Percentiles rank a stretch among this genome's conserved stretches.
Evolutionary conservation across 2,888 invertebrate species (phyloP).

Genomic region (Aleiodes alternator): DNA sequence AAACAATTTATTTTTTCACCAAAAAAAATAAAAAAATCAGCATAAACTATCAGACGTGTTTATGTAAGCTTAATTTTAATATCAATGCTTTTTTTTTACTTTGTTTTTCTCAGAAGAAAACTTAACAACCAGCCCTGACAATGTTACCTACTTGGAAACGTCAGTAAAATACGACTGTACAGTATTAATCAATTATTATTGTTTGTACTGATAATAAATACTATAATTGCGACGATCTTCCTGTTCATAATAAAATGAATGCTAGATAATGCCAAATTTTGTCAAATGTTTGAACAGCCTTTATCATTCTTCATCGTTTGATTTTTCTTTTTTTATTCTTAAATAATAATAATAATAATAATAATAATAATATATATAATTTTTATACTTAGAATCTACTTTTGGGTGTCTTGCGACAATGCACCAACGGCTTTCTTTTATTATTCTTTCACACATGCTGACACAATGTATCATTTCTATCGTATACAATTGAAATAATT

Average conservation of each 20-base stretch:
- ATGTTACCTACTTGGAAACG: slow-evolving; percentile 69
- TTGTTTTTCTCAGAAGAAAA: slow-evolving; percentile 71
- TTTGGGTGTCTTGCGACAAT: slow-evolving; percentile 27
- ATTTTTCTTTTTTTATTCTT: slow-evolving; percentile 37
- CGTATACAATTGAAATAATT: no score
- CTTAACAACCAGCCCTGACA: slow-evolving; percentile 74
- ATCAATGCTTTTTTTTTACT: slow-evolving; percentile 21
- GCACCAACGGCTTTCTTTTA: slow-evolving; percentile 21
- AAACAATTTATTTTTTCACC: background rate
- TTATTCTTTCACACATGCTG: no score
- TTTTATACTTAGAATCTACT: slow-evolving; percentile 22
- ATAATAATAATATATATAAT: background rate
- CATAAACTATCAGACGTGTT: background rate
- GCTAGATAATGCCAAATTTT: slow-evolving; percentile 73
- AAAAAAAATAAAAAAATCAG: background rate
- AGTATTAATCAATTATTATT: slow-evolving; percentile 75
- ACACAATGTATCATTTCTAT: no score
- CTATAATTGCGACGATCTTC: slow-evolving; percentile 72
- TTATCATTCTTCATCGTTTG: slow-evolving; percentile 29
- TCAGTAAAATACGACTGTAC: slow-evolving; percentile 75
- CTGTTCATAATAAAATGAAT: slow-evolving; percentile 75
- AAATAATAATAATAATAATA: no score
- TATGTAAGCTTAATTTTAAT: background rate
- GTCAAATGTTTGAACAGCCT: slow-evolving; percentile 48
- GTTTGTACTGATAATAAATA: slow-evolving; percentile 74